phyloP scores from a whole-genome alignment of 2,113 vertebrate genomes.

The Dromiciops gliroides region DNA sequence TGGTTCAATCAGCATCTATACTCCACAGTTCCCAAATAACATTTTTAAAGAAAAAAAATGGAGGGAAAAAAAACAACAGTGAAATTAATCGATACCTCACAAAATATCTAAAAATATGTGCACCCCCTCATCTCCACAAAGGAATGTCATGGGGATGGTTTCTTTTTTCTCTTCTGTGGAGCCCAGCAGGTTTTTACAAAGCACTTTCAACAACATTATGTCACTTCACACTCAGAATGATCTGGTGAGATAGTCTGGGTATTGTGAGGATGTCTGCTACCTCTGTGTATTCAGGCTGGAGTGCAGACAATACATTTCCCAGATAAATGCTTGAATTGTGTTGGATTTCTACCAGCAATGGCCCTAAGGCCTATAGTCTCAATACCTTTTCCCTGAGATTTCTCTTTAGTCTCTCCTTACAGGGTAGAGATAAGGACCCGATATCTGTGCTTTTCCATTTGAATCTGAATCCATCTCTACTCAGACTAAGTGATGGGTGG shows the following conservation, averaged over 20 bases:
- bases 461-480: not conserved
- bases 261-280: not conserved
- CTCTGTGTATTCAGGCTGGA: not conserved
- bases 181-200: not conserved
- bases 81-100: not conserved
- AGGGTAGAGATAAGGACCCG: too few species aligned
- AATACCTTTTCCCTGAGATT: too few species aligned
- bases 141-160: not conserved
- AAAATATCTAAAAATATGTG: not conserved
- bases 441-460: not conserved
- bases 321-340: not conserved
- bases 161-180: not conserved
- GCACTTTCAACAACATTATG: not conserved
- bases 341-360: too few species aligned
- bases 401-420: too few species aligned
- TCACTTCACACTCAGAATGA: not conserved
- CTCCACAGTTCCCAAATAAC: too few species aligned
- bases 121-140: not conserved
- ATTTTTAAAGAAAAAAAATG: not conserved
- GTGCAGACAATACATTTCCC: not conserved
- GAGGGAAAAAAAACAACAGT: too few species aligned
- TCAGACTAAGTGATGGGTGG: too few species aligned
- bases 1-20: too few species aligned
- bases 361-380: too few species aligned
- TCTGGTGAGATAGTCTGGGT: not conserved